Percentiles rank a stretch among this genome's conserved stretches.
These are phyloP conservation scores for Coecobrya sp. DNA, from an alignment of 2,888 invertebrate genomes.

Conservation along the genomic window DNA sequence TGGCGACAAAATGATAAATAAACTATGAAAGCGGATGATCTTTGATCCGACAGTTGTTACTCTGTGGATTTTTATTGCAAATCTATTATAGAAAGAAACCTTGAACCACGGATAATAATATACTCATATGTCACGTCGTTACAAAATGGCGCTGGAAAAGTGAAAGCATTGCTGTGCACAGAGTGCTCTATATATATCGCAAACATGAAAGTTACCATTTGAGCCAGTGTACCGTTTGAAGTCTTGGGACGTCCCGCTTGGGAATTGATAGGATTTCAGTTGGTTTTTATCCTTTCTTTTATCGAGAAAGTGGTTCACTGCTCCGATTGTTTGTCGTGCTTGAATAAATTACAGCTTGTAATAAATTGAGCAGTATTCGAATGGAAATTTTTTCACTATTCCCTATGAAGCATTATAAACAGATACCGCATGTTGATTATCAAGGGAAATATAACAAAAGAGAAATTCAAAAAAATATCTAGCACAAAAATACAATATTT, in stretches of 20 bases:
- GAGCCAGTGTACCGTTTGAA: slow-evolving; percentile 18
- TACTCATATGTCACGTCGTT: neutral
- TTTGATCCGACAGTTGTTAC: slow-evolving; percentile 62
- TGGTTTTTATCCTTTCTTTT: slow-evolving; percentile 1
- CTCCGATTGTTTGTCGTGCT: neutral
- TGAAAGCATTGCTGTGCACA: neutral
- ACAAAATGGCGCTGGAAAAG: neutral
- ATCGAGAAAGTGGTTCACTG: slow-evolving; percentile 39
- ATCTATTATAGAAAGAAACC: neutral
- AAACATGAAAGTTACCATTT: neutral
- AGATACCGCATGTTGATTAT: slow-evolving; percentile 7
- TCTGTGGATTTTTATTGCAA: slow-evolving; percentile 1
- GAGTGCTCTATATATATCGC: neutral
- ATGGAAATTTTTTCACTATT: neutral
- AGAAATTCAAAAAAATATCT: neutral
- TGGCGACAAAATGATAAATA: slow-evolving; percentile 65
- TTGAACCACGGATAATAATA: neutral
- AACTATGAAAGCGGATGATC: slow-evolving; percentile 63
- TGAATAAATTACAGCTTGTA: slow-evolving; percentile 6
- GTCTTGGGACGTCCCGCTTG: slow-evolving; percentile 76
- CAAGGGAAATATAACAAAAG: slow-evolving; percentile 1
- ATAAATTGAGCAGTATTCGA: slow-evolving; percentile 18
- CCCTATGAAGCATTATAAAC: neutral
- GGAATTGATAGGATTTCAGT: slow-evolving; percentile 70
- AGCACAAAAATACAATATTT: neutral